phyloP scores from a whole-genome alignment of 2,113 vertebrate genomes.

The Clarias macrocephalus region DNA sequence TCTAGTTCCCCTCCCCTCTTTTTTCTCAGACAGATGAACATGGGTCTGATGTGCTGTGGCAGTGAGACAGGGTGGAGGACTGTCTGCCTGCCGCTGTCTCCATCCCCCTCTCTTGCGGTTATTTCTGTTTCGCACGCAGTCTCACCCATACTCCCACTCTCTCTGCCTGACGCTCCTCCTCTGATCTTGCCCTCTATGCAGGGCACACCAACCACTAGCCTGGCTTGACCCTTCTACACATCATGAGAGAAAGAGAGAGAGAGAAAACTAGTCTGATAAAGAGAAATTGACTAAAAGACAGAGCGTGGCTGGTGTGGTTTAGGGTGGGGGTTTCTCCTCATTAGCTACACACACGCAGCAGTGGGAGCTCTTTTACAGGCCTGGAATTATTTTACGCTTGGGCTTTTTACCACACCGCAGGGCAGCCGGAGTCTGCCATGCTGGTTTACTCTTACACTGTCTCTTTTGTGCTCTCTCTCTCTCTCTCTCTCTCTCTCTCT shows the following conservation, averaged over 20 bases:
- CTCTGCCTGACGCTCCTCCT: slow-evolving; percentile 15
- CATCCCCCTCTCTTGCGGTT: slow-evolving; percentile 13
- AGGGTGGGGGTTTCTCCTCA: slow-evolving; percentile 52
- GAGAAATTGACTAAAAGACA: slow-evolving; percentile 25
- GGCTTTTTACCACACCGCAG: slow-evolving; percentile 61
- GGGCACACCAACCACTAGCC: slow-evolving; percentile 54
- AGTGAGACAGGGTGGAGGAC: slow-evolving; percentile 47
- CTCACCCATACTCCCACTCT: slow-evolving; percentile 45
- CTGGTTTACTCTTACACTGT: slow-evolving; percentile 12
- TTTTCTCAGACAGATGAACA: slow-evolving; percentile 8
- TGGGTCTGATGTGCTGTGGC: slow-evolving; percentile 31
- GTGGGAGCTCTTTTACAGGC: slow-evolving; percentile 59
- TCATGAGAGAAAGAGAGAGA: slow-evolving; percentile 29
- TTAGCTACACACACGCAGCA: slow-evolving; percentile 61
- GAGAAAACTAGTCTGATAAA: slow-evolving; percentile 14
- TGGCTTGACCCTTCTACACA: slow-evolving; percentile 53
- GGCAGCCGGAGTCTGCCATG: slow-evolving; percentile 57
- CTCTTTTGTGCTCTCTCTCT: slow-evolving; percentile 8
- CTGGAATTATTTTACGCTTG: slow-evolving; percentile 66
- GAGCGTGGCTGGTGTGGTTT: slow-evolving; percentile 11
- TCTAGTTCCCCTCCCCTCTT: slow-evolving; percentile 1
- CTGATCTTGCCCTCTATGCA: slow-evolving; percentile 39
- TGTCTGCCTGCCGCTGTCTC: slow-evolving; percentile 16
- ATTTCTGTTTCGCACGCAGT: slow-evolving; percentile 23
- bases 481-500: slow-evolving; percentile 12